Base-by-base conservation (phyloP, 2,113 vertebrate species). In the Suncus etruscus region DNA sequence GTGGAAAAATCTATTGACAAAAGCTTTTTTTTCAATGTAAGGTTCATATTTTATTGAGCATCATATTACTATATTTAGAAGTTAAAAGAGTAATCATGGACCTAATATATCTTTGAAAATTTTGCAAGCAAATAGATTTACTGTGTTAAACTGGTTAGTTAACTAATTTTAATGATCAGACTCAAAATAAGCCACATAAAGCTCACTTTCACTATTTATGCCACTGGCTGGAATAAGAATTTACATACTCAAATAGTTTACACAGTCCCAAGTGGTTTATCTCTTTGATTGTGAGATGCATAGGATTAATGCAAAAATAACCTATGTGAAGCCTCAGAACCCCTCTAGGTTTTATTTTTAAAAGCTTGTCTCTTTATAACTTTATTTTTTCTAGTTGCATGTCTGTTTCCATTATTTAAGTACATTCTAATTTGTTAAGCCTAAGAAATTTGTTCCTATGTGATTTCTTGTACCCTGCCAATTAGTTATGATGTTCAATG, bases 261-360 rank as follows among this genome's bases (percentile, higher is more conserved):
- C 29, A 48, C 16, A 66, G 61, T 79, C 47, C 7, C 54, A 77
- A 32, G 54, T 8, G 24, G 6, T 77, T 47, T 48, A 24, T 69
- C 18, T 45, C 22, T 91, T 77, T 74, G 47, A 61, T 79, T 29
- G 7, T 12, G 16, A 20, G 11, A 80, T 47, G 32, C 39, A 10
- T 39, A 32, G 68, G 39, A 72, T 54, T 54, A 73, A 80, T n/a
- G 32, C 1, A 89, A 18, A 91, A 89, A 83, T n/a, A 27, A 58
- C 54, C 24, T 50, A 4, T 14, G 14, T 66, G 72, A 61, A 47
- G 72, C 75, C 39, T 61, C 22, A 80, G 8, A 1, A 31, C 32
- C 3, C 0, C 48, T 80, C 11, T 8, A 29, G 27, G 29, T 31
- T n/a, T 73, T 31, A 12, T 54, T 83, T 73, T 86, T 39, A 85